Conservation (phyloP, 2,797 vertebrate species). For the Pelochelys cantorii region DNA sequence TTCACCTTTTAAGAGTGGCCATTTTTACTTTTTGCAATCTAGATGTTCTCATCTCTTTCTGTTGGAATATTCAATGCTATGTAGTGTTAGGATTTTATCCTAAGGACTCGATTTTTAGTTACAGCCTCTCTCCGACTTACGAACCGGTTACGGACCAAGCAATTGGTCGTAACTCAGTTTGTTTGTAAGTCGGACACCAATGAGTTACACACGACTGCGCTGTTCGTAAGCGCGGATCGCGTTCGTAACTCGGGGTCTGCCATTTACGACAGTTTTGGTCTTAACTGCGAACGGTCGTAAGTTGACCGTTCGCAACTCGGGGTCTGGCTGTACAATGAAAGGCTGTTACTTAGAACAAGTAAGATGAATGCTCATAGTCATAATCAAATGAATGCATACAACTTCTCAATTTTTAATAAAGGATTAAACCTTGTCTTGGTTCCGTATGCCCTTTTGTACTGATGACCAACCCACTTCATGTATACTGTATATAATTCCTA, state of each 20-base stretch:
- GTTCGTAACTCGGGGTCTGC: too few relatives aligned
- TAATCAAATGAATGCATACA: background rate
- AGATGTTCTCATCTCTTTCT: background rate
- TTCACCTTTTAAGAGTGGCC: background rate
- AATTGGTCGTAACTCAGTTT: too few relatives aligned
- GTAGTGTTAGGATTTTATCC: background rate
- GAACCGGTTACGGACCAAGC: too few relatives aligned
- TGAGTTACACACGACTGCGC: too few relatives aligned
- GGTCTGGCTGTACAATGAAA: too few relatives aligned
- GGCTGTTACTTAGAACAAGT: background rate
- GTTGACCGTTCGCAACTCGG: too few relatives aligned
- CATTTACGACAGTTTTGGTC: too few relatives aligned
- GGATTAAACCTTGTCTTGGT: background rate
- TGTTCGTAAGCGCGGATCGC: too few relatives aligned
- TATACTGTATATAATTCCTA: background rate
- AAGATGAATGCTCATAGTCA: background rate
- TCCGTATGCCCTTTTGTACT: background rate
- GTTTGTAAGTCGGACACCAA: too few relatives aligned
- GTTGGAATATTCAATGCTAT: background rate
- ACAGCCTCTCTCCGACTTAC: too few relatives aligned
- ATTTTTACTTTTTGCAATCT: background rate
- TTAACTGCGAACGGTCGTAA: too few relatives aligned
- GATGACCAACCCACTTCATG: background rate
- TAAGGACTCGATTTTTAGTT: background rate
- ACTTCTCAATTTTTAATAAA: background rate